Evolutionary conservation across 2,113 vertebrate species (phyloP).

Genomic region (Platichthys stellatus): DNA sequence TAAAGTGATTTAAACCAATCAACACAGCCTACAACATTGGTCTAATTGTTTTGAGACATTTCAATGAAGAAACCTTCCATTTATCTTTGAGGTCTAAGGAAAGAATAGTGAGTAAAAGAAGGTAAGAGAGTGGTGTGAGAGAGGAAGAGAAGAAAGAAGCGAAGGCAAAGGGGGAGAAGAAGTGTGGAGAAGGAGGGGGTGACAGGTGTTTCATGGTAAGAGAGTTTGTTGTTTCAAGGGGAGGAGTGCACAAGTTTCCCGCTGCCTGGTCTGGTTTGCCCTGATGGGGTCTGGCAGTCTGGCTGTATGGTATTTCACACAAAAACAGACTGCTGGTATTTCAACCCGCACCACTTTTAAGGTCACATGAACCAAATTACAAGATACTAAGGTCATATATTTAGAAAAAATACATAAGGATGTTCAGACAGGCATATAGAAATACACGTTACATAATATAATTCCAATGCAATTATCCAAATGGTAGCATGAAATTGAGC

Average conservation of each 20-base stretch:
- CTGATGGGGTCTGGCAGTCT: slow-evolving; percentile 39
- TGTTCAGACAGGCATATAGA: slow-evolving; percentile 21
- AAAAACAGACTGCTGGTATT: slow-evolving; percentile 56
- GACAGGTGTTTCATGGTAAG: slow-evolving; percentile 66
- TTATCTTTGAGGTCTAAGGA: not conserved
- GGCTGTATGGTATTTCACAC: slow-evolving; percentile 55
- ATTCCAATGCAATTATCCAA: slow-evolving; percentile 51
- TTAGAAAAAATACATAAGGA: slow-evolving; percentile 48
- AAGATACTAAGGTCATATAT: slow-evolving; percentile 28
- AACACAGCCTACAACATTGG: too few species aligned
- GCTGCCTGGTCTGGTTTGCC: slow-evolving; percentile 44
- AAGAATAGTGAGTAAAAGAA: slow-evolving; percentile 15
- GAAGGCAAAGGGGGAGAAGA: not conserved
- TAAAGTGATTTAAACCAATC: too few species aligned
- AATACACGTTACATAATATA: slow-evolving; percentile 49
- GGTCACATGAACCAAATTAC: slow-evolving; percentile 49
- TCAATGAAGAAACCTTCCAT: too few species aligned
- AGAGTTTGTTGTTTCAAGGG: slow-evolving; percentile 74
- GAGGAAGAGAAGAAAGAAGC: slow-evolving; percentile 11
- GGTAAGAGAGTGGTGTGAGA: slow-evolving; percentile 1
- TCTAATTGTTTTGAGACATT: too few species aligned
- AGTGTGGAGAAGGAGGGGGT: not conserved
- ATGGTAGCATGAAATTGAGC: slow-evolving; percentile 39
- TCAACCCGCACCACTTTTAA: slow-evolving; percentile 47
- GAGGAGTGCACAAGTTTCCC: slow-evolving; percentile 61